Percentiles rank a stretch among this genome's conserved stretches.
Conservation (phyloP, 2,113 vertebrate species). For the Cebidichthys violaceus region DNA sequence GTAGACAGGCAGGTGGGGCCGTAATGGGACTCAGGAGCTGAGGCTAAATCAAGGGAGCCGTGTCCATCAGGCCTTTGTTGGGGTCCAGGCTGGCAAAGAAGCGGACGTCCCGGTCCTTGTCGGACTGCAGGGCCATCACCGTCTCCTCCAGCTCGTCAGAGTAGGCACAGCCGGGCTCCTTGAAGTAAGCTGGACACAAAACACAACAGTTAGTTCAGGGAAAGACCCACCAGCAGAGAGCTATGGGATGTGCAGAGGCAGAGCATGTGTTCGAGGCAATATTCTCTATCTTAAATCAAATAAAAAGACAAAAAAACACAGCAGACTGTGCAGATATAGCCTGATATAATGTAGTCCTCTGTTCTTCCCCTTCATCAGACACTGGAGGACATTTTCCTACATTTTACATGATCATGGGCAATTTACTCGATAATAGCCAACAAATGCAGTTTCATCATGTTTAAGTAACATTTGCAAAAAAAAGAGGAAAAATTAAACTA, state of each 20-base stretch:
- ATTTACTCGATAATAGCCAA: no score
- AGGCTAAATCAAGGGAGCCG: constrained; percentile 78
- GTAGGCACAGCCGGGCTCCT: constrained; percentile 90
- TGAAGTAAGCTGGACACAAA: constrained; percentile 86
- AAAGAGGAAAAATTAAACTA: neutral
- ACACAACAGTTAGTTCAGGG: constrained; percentile 11
- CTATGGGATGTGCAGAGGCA: neutral
- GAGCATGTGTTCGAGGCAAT: neutral
- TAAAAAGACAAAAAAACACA: neutral
- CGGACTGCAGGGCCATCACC: constrained; percentile 87
- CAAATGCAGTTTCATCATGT: neutral
- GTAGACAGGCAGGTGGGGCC: constrained; percentile 68
- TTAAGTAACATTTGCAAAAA: neutral
- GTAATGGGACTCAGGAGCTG: constrained; percentile 5
- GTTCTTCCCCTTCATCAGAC: no score
- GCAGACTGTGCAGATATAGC: neutral
- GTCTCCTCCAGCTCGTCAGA: constrained; percentile 90
- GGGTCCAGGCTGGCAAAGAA: constrained; percentile 90
- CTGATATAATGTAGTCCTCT: neutral
- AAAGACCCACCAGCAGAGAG: neutral
- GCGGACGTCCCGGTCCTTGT: constrained; percentile 91
- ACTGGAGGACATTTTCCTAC: no score
- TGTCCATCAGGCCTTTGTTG: constrained; percentile 79
- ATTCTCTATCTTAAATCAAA: neutral
- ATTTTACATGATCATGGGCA: no score